Base-by-base conservation (phyloP, 2,113 vertebrate species). In the Clarias macrocephalus region DNA sequence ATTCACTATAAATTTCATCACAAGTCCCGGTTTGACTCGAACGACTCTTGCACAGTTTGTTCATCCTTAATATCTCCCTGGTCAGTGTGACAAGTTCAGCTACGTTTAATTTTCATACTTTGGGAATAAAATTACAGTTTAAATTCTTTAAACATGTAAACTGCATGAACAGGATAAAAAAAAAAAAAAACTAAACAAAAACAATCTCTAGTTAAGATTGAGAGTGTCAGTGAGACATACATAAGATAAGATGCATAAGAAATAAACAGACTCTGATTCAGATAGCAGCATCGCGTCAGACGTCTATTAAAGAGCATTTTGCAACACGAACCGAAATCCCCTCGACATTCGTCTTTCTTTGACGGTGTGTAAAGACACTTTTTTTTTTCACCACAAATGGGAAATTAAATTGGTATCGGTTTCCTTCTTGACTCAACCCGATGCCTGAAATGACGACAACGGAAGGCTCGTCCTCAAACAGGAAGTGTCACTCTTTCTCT, bases 361-460 rank as follows among this genome's bases (percentile, higher is more conserved):
- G 42, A 59, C 56, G 80, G n/a, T 56, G 59, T 88, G 19, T 85
- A 54, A 88, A 85, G 52, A 75, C 63, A 6, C 57, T 72, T 77
- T 76, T 87, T 80, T 79, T 73, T 80, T 60, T 66, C 2, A 85
- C 86, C 84, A 82, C 87, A 90, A 89, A 87, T 88, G 89, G 88
- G 88, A 90, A 90, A 88, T 84, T 89, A 86, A 86, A 88, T 87
- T 84, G 82, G 68, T 80, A 81, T 88, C 88, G 57, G 79, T 90
- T 90, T 85, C 88, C 87, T 63, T 87, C 83, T 89, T 89, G 86
- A 91, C 87, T 90, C 66, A 86, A 82, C 48, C 25, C 37, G 10
- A 66, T 77, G 82, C 68, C 76, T 80, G 80, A 85, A 80, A 89
- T 90, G 89, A 90, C 85, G 85, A 63, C 82, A 89, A 87, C 83